Evolutionary conservation across 2,888 invertebrate genomes (phyloP), one percentile per base, ranked within the genome.

Genomic region (Plagodis pulveraria): DNA sequence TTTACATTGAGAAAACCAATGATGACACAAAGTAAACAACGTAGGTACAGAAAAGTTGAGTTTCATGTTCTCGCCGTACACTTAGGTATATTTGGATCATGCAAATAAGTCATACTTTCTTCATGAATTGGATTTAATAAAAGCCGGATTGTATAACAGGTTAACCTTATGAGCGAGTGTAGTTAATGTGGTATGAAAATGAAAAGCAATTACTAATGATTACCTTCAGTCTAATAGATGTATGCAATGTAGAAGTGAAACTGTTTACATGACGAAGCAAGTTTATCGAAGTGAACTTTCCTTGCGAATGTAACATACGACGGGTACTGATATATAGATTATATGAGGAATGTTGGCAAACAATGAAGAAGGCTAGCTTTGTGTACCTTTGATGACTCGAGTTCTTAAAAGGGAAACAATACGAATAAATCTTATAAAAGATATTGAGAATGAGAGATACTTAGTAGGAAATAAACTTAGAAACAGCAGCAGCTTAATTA

Each of bases 221-320:
- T 55, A 42, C 55, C 54, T 42, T 48, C 49, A 53, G 40, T 8
- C 35, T 8, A 43, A 49, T 52, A 58, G 49, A 58, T 47, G 36
- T 42, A 41, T 50, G 41, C 41, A 42, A 42, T 50, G 60, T 49
- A 57, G 66, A 61, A 66, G 68, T 64, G 68, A 66, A 68, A 68
- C 59, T 66, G 60, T 64, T 51, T 47, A 63, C 51, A 36, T 58
- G 58, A 51, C 52, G 49, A 41, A 49, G 53, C 58, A 50, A 58
- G 63, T 60, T 44, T 49, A 46, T 52, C 46, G 22, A 57, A 49
- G 50, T 53, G 51, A 49, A 64, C 64, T 68, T 66, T 66, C 66
- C 59, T 56, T 49, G 50, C 11, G 48, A 54, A 55, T 55, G 58
- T 47, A 45, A 59, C 54, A 57, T 36, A 56, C 53, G 52, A 62